These are phyloP conservation scores for Xiphias gladius DNA, from an alignment of 2,113 vertebrate genomes.

Conservation along the genomic window DNA sequence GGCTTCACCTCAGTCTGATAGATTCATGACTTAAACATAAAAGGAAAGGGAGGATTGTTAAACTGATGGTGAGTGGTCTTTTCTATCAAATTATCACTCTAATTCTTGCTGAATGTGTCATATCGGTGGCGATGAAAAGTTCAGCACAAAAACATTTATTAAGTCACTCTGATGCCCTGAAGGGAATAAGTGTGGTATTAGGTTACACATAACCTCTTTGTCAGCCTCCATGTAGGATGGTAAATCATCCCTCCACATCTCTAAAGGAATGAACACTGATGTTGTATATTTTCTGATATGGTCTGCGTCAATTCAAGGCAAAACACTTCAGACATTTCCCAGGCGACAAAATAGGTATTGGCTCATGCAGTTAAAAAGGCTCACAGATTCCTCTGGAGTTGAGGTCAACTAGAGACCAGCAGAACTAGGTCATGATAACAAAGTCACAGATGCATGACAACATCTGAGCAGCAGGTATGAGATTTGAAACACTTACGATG, in stretches of 20 bases:
- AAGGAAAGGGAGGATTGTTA: constrained; percentile 8
- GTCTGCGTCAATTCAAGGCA: constrained; percentile 43
- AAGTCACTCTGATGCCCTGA: constrained; percentile 29
- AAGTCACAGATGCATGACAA: constrained; percentile 47
- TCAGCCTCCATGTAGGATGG: constrained; percentile 14
- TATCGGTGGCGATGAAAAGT: constrained; percentile 36
- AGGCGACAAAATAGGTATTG: constrained; percentile 43
- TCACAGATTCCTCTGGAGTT: constrained; percentile 29
- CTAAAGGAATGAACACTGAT: constrained; percentile 33
- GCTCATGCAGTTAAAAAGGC: constrained; percentile 29
- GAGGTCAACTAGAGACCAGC: constrained; percentile 1
- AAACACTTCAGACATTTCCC: constrained; percentile 43
- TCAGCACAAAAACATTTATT: constrained; percentile 48
- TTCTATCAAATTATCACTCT: constrained; percentile 4
- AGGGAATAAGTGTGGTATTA: constrained; percentile 33
- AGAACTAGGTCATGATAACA: constrained; percentile 51
- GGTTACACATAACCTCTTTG: constrained; percentile 28
- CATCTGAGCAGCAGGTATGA: constrained; percentile 49
- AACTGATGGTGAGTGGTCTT: constrained; percentile 9
- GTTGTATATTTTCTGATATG: constrained; percentile 34
- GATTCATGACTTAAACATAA: constrained; percentile 22
- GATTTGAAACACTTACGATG: constrained; percentile 34
- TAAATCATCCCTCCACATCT: constrained; percentile 50
- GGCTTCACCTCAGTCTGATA: not conserved
- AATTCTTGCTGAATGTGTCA: constrained; percentile 53